These are phyloP conservation scores for Cabera pusaria DNA, from an alignment of 2,888 invertebrate genomes.

Conservation along the genomic window DNA sequence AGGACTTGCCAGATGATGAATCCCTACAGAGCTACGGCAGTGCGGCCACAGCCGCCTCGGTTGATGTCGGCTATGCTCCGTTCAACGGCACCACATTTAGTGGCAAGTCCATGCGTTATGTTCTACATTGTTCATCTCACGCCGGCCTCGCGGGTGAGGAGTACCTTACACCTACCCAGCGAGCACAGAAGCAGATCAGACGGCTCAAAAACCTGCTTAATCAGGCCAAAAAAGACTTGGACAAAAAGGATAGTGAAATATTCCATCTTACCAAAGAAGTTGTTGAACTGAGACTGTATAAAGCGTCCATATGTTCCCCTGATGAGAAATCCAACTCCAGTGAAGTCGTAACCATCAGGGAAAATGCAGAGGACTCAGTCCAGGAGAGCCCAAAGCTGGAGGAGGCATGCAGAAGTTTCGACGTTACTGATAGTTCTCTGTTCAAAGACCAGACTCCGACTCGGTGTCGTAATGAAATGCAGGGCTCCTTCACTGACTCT, in stretches of 20 bases:
- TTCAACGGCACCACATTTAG: slow-evolving; percentile 88
- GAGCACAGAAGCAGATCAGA: slow-evolving; percentile 91
- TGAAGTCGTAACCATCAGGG: slow-evolving; percentile 88
- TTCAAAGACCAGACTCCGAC: slow-evolving; percentile 74
- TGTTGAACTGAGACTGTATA: slow-evolving; percentile 90
- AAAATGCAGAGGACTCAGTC: slow-evolving; percentile 82
- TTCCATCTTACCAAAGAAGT: slow-evolving; percentile 90
- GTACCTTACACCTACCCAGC: slow-evolving; percentile 94
- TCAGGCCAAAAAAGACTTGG: slow-evolving; percentile 89
- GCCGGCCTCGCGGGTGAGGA: slow-evolving; percentile 90
- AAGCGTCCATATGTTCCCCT: slow-evolving; percentile 90
- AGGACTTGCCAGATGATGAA: slow-evolving; percentile 88
- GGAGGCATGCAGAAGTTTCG: slow-evolving; percentile 69
- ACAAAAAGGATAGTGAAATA: slow-evolving; percentile 92
- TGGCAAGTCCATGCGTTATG: slow-evolving; percentile 89
- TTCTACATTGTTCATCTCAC: slow-evolving; percentile 93
- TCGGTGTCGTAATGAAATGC: slow-evolving; percentile 84
- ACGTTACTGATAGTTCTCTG: slow-evolving; percentile 75
- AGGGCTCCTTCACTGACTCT: slow-evolving; percentile 91
- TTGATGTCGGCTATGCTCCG: slow-evolving; percentile 92
- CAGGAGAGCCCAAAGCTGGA: slow-evolving; percentile 60
- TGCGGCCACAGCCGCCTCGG: slow-evolving; percentile 90
- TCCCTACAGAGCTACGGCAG: slow-evolving; percentile 91
- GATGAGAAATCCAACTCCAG: slow-evolving; percentile 91
- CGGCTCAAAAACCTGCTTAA: slow-evolving; percentile 88